phyloP scores from a whole-genome alignment of 2,113 vertebrate species.

The Mesoclemmys tuberculata region DNA sequence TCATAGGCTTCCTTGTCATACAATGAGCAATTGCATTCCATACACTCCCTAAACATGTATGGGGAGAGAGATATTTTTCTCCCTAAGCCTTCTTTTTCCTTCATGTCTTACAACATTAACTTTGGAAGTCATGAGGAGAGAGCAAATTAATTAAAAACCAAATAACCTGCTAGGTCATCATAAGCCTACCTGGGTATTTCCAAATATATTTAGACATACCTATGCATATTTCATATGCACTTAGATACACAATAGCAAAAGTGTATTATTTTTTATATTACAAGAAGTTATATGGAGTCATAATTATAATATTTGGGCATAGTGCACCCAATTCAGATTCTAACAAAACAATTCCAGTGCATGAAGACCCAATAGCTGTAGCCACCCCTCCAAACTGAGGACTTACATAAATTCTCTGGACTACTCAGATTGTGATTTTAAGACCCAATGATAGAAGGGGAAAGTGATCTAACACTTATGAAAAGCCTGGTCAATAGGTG shows the following conservation, averaged over 20 bases:
- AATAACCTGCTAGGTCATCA: not conserved
- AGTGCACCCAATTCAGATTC: accelerated
- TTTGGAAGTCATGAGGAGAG: not conserved
- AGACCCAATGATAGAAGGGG: accelerated
- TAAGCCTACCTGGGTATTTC: accelerated
- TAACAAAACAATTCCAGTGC: accelerated
- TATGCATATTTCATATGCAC: not conserved
- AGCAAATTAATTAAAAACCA: not conserved
- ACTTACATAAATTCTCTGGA: accelerated
- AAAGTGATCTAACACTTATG: not conserved
- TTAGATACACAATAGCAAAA: accelerated
- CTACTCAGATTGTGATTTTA: accelerated
- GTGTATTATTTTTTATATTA: accelerated
- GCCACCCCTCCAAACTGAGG: not conserved
- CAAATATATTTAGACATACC: accelerated
- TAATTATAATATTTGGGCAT: accelerated
- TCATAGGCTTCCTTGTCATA: not conserved
- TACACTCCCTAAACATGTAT: not conserved
- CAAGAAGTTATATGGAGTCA: not conserved
- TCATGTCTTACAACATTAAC: accelerated
- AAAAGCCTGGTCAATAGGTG: accelerated
- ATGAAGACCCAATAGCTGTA: not conserved
- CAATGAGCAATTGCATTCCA: not conserved
- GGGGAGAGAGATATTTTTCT: not conserved
- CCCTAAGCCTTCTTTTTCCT: not conserved